These are phyloP conservation scores for Aramus guarauna DNA, from an alignment of 2,113 vertebrate species.

Conservation along the genomic window DNA sequence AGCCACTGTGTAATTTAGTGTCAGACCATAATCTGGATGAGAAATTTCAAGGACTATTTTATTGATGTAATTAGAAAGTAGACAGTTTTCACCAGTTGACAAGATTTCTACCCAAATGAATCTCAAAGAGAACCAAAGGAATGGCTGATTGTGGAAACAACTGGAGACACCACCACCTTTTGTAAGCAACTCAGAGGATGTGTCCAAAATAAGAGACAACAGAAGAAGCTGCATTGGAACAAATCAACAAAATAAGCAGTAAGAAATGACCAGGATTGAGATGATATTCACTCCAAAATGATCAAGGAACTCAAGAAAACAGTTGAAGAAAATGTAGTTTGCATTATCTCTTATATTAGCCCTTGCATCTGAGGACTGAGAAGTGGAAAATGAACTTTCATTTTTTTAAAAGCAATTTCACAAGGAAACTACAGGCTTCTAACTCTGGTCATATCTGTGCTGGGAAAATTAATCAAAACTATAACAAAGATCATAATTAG, in stretches of 20 bases:
- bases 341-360: not conserved
- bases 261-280: not conserved
- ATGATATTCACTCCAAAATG: not conserved
- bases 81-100: not conserved
- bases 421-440: not conserved
- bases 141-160: not conserved
- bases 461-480: not conserved
- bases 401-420: not conserved
- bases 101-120: not conserved
- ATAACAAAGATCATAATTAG: not conserved
- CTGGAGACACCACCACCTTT: not conserved
- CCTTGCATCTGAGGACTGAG: not conserved
- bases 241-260: not conserved
- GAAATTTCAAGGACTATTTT: not conserved
- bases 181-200: not conserved
- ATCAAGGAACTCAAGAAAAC: not conserved
- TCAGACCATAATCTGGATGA: not conserved
- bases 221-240: not conserved
- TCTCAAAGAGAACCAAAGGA: not conserved
- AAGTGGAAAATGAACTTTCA: not conserved
- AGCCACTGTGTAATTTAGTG: not conserved
- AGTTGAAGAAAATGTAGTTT: rapidly evolving
- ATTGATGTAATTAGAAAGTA: not conserved
- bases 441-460: not conserved
- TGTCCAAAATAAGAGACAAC: not conserved